phyloP scores from a whole-genome alignment of 1,140 invertebrate genomes.

The Phocides pigmalion region DNA sequence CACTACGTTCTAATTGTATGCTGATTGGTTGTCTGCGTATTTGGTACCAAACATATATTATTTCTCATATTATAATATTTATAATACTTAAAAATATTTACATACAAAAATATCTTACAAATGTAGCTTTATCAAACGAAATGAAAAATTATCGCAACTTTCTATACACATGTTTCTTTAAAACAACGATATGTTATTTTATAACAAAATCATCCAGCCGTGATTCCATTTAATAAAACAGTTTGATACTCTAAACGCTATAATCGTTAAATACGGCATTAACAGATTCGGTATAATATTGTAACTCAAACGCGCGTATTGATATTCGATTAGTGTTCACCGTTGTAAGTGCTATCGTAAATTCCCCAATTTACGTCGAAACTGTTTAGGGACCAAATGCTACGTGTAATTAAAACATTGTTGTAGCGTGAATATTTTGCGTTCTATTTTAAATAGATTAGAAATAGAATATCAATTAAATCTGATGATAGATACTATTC shows the following conservation, averaged over 20 bases:
- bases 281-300: slow-evolving; percentile 8
- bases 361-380: slow-evolving; percentile 17
- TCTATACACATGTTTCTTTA: too few relatives aligned
- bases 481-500: not conserved
- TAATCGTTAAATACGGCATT: not conserved
- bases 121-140: too few relatives aligned
- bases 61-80: too few relatives aligned
- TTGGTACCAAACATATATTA: too few relatives aligned
- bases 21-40: too few relatives aligned
- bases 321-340: slow-evolving; percentile 28
- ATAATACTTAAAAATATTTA: too few relatives aligned
- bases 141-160: not conserved
- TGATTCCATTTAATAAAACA: too few relatives aligned
- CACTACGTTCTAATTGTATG: too few relatives aligned
- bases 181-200: too few relatives aligned
- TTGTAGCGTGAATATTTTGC: not conserved
- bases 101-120: too few relatives aligned
- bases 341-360: slow-evolving; percentile 23
- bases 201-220: too few relatives aligned
- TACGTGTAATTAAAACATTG: slow-evolving; percentile 16
- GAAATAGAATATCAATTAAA: slow-evolving; percentile 21
- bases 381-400: slow-evolving; percentile 23
- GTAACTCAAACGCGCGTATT: slow-evolving; percentile 23
- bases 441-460: slow-evolving; percentile 14
- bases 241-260: too few relatives aligned